Percentiles rank a stretch among this genome's conserved stretches.
Conservation (phyloP, 1,140 invertebrate genomes). For the Bombus sylvicola region DNA sequence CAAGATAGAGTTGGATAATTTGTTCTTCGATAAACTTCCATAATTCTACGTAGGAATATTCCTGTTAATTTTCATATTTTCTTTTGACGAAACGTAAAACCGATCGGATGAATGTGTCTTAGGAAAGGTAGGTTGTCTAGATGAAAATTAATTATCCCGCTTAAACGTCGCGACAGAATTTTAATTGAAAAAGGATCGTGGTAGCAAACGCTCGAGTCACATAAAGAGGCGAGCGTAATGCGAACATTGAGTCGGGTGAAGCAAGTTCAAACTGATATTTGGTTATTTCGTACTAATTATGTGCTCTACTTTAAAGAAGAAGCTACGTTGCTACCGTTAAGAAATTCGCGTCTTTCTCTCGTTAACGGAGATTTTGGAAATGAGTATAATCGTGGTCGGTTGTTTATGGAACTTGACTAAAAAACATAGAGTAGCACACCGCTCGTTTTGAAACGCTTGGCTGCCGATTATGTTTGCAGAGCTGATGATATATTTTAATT, state of each 20-base stretch:
- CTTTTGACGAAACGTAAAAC: not conserved
- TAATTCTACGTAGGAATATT: not conserved
- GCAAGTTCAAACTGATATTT: conserved; percentile 4
- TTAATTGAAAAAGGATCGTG: not conserved
- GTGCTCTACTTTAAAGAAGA: not conserved
- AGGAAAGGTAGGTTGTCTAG: not conserved
- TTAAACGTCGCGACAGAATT: not conserved
- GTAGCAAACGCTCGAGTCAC: not conserved
- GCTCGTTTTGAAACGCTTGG: not conserved
- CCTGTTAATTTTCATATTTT: conserved; percentile 4
- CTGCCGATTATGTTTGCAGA: not conserved
- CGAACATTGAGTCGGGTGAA: not conserved
- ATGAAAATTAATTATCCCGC: not conserved
- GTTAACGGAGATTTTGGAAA: not conserved
- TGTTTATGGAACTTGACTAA: conserved; percentile 5
- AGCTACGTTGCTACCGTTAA: not conserved
- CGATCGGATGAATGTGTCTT: too few relatives aligned
- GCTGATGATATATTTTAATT: not conserved
- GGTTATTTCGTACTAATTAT: conserved; percentile 33
- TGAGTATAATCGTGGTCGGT: not conserved
- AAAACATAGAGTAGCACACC: not conserved
- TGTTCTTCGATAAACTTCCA: too few relatives aligned
- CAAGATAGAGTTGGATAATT: not conserved
- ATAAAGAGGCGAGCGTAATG: not conserved
- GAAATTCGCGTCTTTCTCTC: too few relatives aligned